Base-by-base conservation (phyloP, 23 tunicate species). In the Oikopleura dioica region DNA sequence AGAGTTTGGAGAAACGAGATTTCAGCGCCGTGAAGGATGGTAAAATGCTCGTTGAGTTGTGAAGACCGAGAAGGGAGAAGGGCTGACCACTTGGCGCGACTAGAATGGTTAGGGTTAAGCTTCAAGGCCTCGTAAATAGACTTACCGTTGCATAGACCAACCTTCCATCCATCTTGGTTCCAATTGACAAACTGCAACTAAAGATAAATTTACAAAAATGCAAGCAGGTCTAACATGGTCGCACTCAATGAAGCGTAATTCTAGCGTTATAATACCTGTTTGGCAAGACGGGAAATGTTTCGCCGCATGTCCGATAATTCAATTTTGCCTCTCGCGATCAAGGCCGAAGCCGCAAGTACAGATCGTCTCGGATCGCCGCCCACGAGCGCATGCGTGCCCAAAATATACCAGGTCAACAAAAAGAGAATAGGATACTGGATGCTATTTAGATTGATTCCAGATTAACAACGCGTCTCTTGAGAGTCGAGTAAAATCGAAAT, bases 141-240 rank as follows among this genome's bases (percentile, higher is more conserved):
- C 30, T 4, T 28, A 4, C 51, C 77, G 24, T 78, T 81, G 51
- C 99, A 94, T 59, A 94, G 37, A n/a, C 99, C 99, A 1, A 94
- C 87, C 78, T 94, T 94, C 99, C 99, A 94, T n/a, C 99, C 99
- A 76, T 94, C 99, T 38, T 83, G 78, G 76, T 94, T 94, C 99
- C 99, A 94, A 38, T 80, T 85, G 0, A 89, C 95, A 83, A 94
- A 94, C 16, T 68, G 69, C 37, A 94, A 77, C 50, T 83, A 83
- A 44, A 16, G 16, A 5, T 44, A 44, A 44, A 44, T 16, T 44
- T 44, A 16, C 9, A 44, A 44, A 44, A 44, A 44, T 44, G 16
- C 16, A 5, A 5, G 9, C 16, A 16, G 16, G 16, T 44, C 16
- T 44, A 44, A n/a, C n/a, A n/a, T n/a, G n/a, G n/a, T n/a, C n/a